Percentiles rank a stretch among this genome's conserved stretches.
These are phyloP conservation scores for Capreolus pygargus DNA, from an alignment of 2,113 vertebrate species.

Conservation along the genomic window DNA sequence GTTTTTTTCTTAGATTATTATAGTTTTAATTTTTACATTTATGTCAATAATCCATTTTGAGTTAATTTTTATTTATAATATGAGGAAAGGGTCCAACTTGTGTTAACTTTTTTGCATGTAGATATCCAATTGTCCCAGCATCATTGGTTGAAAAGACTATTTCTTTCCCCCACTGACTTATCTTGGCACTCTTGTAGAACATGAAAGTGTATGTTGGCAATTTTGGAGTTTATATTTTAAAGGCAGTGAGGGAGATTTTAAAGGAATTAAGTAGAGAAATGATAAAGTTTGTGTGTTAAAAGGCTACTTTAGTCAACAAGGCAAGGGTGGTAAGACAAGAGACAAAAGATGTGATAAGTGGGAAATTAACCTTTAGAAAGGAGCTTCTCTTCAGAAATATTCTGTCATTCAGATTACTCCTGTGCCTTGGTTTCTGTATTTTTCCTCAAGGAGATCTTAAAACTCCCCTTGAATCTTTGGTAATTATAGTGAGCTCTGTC, in stretches of 20 bases:
- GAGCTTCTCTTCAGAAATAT: neutral
- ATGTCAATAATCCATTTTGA: neutral
- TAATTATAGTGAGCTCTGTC: neutral
- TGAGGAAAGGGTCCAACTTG: neutral
- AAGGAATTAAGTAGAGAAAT: conserved; percentile 14
- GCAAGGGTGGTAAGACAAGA: neutral
- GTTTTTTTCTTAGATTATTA: neutral
- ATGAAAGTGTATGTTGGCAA: neutral
- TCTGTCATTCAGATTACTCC: neutral
- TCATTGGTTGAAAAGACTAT: neutral
- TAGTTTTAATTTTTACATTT: neutral
- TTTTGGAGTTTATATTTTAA: conserved; percentile 35
- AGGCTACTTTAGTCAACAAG: neutral
- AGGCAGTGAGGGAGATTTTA: neutral
- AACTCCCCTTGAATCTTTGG: neutral
- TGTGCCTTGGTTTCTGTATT: neutral
- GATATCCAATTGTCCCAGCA: neutral
- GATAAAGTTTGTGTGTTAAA: neutral
- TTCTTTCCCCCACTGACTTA: neutral
- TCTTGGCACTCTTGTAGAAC: neutral
- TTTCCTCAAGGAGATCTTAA: neutral
- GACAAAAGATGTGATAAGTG: neutral
- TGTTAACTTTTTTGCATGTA: neutral
- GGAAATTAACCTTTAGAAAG: neutral
- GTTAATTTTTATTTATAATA: conserved; percentile 9